phyloP scores from a whole-genome alignment of 2,797 vertebrate species.

The Paguma larvata region DNA sequence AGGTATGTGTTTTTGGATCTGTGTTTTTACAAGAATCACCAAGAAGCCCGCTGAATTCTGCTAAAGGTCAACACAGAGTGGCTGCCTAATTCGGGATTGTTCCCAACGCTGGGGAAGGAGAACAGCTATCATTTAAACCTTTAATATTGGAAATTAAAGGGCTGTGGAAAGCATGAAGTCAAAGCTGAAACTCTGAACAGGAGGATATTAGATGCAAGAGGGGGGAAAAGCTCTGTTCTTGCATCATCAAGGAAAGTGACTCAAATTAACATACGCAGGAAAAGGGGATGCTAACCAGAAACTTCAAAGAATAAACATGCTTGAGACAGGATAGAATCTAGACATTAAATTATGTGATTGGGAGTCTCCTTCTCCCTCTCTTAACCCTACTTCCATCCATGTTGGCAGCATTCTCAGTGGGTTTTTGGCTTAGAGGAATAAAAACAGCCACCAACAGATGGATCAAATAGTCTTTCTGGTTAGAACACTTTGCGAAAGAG shows the following conservation, averaged over 20 bases:
- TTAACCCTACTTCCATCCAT: background rate
- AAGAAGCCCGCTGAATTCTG: background rate
- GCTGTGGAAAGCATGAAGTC: background rate
- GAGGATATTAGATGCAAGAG: background rate
- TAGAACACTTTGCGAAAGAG: background rate
- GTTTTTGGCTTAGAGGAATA: background rate
- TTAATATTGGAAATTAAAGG: background rate
- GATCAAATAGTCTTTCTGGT: background rate
- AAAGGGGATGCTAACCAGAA: background rate
- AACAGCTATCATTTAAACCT: background rate
- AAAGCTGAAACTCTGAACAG: background rate
- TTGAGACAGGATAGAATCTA: background rate
- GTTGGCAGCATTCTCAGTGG: background rate
- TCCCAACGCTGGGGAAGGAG: background rate
- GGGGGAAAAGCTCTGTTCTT: background rate
- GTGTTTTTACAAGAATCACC: background rate
- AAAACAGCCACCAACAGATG: background rate
- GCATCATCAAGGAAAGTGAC: background rate
- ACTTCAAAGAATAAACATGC: background rate
- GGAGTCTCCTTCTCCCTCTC: background rate
- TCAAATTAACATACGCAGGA: background rate
- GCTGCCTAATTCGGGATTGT: background rate
- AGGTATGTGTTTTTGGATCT: background rate
- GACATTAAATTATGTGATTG: background rate
- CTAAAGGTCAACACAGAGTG: background rate